Evolutionary conservation across 2,113 vertebrate species (phyloP).

Genomic region (sheep (Ovis aries)): DNA sequence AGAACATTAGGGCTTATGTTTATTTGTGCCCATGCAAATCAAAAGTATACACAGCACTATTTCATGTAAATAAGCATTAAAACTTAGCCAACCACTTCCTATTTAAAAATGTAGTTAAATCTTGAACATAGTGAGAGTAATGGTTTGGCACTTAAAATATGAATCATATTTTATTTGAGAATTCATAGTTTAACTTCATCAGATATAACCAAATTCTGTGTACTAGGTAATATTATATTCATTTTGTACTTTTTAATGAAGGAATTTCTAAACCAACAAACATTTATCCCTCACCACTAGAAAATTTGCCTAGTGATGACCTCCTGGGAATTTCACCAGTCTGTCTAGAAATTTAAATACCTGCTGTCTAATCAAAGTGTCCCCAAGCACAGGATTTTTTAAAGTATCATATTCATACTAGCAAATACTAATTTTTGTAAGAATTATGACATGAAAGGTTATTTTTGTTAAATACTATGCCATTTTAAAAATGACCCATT

Average conservation of each 20-base stretch:
- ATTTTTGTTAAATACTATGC: not conserved
- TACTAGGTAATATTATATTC: not conserved
- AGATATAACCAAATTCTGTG: not conserved
- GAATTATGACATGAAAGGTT: not conserved
- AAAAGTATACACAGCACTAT: not conserved
- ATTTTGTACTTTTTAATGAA: not conserved
- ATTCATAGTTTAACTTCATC: not conserved
- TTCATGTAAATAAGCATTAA: not conserved
- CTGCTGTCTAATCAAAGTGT: not conserved
- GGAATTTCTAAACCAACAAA: not conserved
- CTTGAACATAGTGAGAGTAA: not conserved
- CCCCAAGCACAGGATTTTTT: not conserved
- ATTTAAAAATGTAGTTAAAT: not conserved
- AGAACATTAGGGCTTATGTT: not conserved
- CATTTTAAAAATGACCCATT: not conserved
- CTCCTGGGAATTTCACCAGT: not conserved
- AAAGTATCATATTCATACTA: not conserved
- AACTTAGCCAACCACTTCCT: constrained; percentile 4
- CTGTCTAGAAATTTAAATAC: not conserved
- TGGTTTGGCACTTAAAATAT: not conserved
- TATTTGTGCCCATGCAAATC: not conserved
- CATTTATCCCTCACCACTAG: not conserved
- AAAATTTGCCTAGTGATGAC: not conserved
- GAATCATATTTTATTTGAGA: constrained; percentile 31
- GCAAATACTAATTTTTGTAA: not conserved